Conservation (phyloP, 37 sponge, comb jelly and placozoan genomes). For the Cladorhizidae sp. region DNA sequence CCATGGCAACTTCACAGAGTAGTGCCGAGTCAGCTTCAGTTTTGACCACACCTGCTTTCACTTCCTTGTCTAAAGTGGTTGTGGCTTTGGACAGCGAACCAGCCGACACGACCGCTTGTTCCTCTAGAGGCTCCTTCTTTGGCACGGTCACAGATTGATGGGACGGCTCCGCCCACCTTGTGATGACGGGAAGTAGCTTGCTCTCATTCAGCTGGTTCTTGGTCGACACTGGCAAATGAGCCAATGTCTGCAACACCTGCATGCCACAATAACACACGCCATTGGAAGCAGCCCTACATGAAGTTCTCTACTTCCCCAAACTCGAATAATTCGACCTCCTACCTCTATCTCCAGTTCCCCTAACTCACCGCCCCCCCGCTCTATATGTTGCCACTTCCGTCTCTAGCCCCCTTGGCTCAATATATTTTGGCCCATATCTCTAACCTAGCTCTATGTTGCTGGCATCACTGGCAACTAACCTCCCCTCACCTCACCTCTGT, state of each 20-base stretch:
- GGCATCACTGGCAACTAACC: too few relatives aligned
- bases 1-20: background rate
- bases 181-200: slow-evolving; percentile 65
- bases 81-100: background rate
- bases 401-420: too few relatives aligned
- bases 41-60: slow-evolving; percentile 12
- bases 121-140: background rate
- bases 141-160: background rate
- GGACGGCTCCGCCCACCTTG: slow-evolving; percentile 68
- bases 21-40: slow-evolving; percentile 29
- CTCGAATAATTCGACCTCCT: too few relatives aligned
- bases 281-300: too few relatives aligned
- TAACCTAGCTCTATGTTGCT: too few relatives aligned
- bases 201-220: slow-evolving; percentile 83
- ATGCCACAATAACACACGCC: too few relatives aligned
- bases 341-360: too few relatives aligned
- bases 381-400: too few relatives aligned
- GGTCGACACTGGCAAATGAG: slow-evolving; percentile 77
- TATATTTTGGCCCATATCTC: too few relatives aligned
- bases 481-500: too few relatives aligned
- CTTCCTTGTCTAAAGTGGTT: background rate
- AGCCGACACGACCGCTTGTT: background rate
- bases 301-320: too few relatives aligned
- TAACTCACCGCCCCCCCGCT: too few relatives aligned
- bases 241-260: slow-evolving; percentile 76